A percentile compares a stretch with the other conserved stretches of the same genome.
phyloP scores from a whole-genome alignment of 2,888 invertebrate genomes.

The Ametastegia equiseti region DNA sequence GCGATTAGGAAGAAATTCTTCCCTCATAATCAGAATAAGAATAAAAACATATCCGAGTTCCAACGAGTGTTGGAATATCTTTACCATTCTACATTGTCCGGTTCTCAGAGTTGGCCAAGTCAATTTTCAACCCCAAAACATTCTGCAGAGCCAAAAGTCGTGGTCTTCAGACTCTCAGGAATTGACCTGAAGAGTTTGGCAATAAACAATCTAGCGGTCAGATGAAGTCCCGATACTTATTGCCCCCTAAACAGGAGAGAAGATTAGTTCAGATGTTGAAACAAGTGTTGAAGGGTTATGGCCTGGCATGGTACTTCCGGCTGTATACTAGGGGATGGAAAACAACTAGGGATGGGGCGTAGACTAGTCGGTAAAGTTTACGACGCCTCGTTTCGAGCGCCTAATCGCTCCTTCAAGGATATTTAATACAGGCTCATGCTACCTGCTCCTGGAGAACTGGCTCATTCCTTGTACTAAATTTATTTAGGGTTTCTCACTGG shows the following conservation, averaged over 20 bases:
- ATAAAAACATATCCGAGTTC: too few species aligned
- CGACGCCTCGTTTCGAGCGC: constrained; percentile 55
- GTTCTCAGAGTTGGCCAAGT: background rate
- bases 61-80: too few species aligned
- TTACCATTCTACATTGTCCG: background rate
- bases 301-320: background rate
- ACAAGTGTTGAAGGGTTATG: constrained; percentile 11
- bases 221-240: constrained; percentile 17
- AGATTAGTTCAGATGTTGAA: constrained; percentile 20
- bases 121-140: background rate
- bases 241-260: background rate
- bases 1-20: constrained; percentile 15
- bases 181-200: too few species aligned
- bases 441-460: background rate
- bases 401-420: constrained; percentile 60
- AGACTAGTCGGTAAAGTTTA: constrained; percentile 53
- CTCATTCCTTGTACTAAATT: too few species aligned
- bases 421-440: constrained; percentile 57
- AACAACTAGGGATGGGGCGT: background rate
- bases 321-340: background rate
- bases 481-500: background rate
- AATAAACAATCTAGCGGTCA: background rate
- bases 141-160: too few species aligned
- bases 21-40: background rate
- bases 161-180: too few species aligned